Evolutionary conservation across 2,888 invertebrate genomes (phyloP).

Genomic region (Ichneumoninae sp.): DNA sequence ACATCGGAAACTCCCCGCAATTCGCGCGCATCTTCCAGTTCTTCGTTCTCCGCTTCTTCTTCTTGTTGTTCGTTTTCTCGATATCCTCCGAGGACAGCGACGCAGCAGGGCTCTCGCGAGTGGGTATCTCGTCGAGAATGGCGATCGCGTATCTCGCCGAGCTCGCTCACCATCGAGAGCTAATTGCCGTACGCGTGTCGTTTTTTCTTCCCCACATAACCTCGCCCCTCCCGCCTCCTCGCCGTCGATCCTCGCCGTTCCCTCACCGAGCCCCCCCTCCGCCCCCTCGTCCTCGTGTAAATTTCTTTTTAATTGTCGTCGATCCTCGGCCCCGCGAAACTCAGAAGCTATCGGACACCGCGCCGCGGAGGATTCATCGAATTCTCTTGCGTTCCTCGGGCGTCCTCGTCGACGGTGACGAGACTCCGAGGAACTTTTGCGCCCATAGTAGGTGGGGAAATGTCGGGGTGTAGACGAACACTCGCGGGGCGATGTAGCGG

Average conservation of each 20-base stretch:
- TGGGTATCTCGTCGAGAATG: constrained; percentile 65
- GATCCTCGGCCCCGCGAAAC: constrained; percentile 2
- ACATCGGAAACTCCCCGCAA: background rate
- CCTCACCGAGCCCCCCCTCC: background rate
- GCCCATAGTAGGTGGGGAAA: constrained; percentile 33
- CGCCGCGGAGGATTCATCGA: constrained; percentile 37
- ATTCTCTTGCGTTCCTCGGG: constrained; percentile 41
- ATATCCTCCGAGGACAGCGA: constrained; percentile 14
- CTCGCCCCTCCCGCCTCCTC: constrained; percentile 6
- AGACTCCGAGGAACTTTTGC: background rate
- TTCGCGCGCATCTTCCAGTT: background rate
- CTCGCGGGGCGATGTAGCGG: background rate
- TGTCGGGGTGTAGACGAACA: background rate
- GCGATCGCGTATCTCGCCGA: constrained; percentile 61
- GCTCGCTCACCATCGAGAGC: constrained; percentile 62
- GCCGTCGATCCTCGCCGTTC: background rate
- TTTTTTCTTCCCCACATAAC: constrained; percentile 54
- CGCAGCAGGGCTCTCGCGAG: constrained; percentile 33
- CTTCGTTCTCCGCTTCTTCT: background rate
- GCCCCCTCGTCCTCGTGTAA: constrained; percentile 43
- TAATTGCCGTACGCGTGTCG: constrained; percentile 66
- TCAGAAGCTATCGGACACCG: background rate
- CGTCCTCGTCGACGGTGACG: background rate
- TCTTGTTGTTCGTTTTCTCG: background rate
- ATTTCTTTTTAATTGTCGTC: constrained; percentile 61